Base-by-base conservation (phyloP, 2,113 vertebrate species). In the Actenoides hombroni region DNA sequence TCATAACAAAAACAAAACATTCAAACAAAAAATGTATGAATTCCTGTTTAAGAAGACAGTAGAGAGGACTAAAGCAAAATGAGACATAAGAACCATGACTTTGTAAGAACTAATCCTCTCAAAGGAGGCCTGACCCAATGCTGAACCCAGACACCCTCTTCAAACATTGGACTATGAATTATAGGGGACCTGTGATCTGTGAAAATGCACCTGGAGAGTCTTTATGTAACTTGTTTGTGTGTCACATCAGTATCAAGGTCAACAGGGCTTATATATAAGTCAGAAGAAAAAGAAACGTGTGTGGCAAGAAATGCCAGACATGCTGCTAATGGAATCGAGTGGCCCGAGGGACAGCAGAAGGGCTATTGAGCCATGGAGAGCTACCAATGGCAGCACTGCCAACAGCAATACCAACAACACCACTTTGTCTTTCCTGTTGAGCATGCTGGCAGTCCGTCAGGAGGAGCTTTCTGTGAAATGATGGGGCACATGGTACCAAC, bases 141-240 rank as follows among this genome's bases (percentile, higher is more conserved):
- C n/a, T 94, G 74, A 94, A 90, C 49, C 1, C 26, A 76, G 33
- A 4, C 61, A 63, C 44, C 24, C 25, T 75, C 26, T 79, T 86
- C 53, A 68, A 60, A 68, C 75, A 79, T 13, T 63, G 31, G 60
- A 40, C 59, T 74, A 11, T 25, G 19, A 83, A 88, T 49, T 74
- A 54, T 0, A 71, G 31, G 42, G 8, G 10, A 77, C 28, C n/a
- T 90, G 61, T 46, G 42, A 87, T 57, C 59, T 53, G 28, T 0
- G 4, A 89, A 94, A 95, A 69, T 26, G 61, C 57, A 83, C 49
- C 44, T 68, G n/a, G 21, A n/a, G 42, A 81, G 61, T 61, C 48
- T 94, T 90, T 95, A 89, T 57, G 31, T 83, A 87, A 92, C 42
- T 90, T 91, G 44, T 70, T 85, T 80, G 23, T 73, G 39, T 70